Evolutionary conservation across 2,888 invertebrate species (phyloP).

Genomic region (Cinara cedri): DNA sequence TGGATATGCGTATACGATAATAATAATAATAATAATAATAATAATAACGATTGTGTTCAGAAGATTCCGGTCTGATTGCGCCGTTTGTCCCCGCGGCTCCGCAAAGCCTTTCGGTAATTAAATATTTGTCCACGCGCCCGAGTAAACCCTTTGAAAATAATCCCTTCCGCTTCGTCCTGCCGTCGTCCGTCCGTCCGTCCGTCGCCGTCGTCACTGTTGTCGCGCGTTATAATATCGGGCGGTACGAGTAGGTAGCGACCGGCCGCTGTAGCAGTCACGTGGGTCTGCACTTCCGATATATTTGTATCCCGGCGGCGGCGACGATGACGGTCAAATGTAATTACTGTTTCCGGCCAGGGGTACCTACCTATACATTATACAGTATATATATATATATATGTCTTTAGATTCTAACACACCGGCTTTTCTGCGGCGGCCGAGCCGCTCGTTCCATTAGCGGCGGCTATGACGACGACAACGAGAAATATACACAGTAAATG

Average conservation of each 20-base stretch:
- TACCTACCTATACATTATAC: too few species aligned
- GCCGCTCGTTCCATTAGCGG: conserved; percentile 1
- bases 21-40: background rate
- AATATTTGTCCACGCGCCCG: conserved; percentile 45
- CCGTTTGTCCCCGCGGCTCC: conserved; percentile 16
- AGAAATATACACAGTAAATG: background rate
- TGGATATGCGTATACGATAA: background rate
- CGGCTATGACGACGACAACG: background rate
- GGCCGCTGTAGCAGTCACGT: background rate
- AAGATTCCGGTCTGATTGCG: conserved; percentile 34
- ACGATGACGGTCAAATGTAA: conserved; percentile 49
- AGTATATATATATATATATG: too few species aligned
- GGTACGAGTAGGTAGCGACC: background rate
- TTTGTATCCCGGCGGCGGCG: conserved; percentile 28
- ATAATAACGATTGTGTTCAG: conserved; percentile 22
- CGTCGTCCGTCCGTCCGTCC: background rate
- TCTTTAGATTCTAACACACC: background rate
- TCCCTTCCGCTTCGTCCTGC: background rate
- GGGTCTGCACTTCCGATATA: conserved; percentile 36
- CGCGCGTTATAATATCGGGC: background rate
- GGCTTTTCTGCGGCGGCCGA: background rate
- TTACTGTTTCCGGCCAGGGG: conserved; percentile 35
- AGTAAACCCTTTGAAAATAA: conserved; percentile 42
- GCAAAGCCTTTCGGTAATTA: conserved; percentile 49
- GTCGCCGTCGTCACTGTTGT: background rate